Percentiles rank a stretch among this genome's conserved stretches.
Conservation (phyloP, 2,797 vertebrate species). For the Acomys russatus region DNA sequence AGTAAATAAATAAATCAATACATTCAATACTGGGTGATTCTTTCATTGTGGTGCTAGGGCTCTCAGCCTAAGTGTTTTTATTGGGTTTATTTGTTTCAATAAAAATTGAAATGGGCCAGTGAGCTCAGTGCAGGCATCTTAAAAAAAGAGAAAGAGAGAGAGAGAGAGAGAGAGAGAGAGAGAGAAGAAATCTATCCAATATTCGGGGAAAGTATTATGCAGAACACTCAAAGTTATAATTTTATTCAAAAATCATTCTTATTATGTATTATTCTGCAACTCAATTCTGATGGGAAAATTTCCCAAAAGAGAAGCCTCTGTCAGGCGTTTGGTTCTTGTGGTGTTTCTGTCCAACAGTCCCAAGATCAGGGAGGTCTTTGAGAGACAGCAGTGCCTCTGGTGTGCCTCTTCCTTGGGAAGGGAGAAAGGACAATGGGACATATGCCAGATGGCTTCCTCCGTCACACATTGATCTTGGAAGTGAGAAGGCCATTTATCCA, state of each 20-base stretch:
- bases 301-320: conserved; percentile 39
- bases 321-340: conserved; percentile 41
- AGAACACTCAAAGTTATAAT: conserved; percentile 81
- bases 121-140: conserved; percentile 85
- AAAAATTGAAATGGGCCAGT: conserved; percentile 90
- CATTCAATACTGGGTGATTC: conserved; percentile 89
- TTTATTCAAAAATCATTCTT: conserved; percentile 85
- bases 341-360: background rate
- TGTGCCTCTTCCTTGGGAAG: conserved; percentile 12
- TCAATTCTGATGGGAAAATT: conserved; percentile 45
- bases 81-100: conserved; percentile 93
- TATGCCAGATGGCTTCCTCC: conserved; percentile 61
- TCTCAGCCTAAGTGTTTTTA: conserved; percentile 90
- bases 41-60: conserved; percentile 86
- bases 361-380: background rate
- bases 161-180: background rate
- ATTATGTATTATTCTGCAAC: conserved; percentile 69
- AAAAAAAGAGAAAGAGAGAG: conserved; percentile 46
- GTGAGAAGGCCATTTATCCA: conserved; percentile 40
- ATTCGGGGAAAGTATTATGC: conserved; percentile 78
- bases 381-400: background rate
- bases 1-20: conserved; percentile 94
- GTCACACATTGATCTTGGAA: conserved; percentile 68
- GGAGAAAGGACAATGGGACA: background rate
- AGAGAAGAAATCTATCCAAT: conserved; percentile 72